Evolutionary conservation across 2,888 invertebrate genomes (phyloP).

Genomic region (Pristionchus maxplancki): DNA sequence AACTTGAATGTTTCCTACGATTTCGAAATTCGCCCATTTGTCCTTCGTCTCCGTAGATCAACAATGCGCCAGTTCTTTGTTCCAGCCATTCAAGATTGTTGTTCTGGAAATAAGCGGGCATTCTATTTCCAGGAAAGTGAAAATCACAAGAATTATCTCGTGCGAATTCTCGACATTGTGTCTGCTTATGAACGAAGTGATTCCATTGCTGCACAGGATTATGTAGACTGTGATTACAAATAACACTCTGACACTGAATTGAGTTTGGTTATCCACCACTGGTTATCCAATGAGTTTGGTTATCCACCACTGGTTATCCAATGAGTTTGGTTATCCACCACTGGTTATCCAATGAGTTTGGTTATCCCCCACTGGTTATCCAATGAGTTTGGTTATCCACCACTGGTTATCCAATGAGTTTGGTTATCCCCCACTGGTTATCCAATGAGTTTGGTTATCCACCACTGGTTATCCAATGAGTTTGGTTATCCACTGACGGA

Average conservation of each 20-base stretch:
- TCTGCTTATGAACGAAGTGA: not conserved
- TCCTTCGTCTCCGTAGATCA: not conserved
- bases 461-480: too few species aligned
- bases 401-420: too few species aligned
- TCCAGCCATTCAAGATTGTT: not conserved
- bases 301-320: too few species aligned
- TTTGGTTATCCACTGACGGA: too few species aligned
- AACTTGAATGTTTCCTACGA: not conserved
- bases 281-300: too few species aligned
- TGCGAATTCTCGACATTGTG: not conserved
- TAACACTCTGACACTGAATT: not conserved
- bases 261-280: not conserved
- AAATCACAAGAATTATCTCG: not conserved
- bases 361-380: too few species aligned
- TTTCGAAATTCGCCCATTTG: conserved; percentile 5
- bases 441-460: too few species aligned
- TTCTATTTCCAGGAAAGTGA: not conserved
- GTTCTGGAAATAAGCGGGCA: not conserved
- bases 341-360: too few species aligned
- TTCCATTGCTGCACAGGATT: not conserved
- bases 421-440: too few species aligned
- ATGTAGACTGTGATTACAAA: not conserved
- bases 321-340: too few species aligned
- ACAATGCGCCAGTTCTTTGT: not conserved
- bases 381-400: too few species aligned